phyloP scores from a whole-genome alignment of 2,797 vertebrate species.

The Pangasius larnaudii region DNA sequence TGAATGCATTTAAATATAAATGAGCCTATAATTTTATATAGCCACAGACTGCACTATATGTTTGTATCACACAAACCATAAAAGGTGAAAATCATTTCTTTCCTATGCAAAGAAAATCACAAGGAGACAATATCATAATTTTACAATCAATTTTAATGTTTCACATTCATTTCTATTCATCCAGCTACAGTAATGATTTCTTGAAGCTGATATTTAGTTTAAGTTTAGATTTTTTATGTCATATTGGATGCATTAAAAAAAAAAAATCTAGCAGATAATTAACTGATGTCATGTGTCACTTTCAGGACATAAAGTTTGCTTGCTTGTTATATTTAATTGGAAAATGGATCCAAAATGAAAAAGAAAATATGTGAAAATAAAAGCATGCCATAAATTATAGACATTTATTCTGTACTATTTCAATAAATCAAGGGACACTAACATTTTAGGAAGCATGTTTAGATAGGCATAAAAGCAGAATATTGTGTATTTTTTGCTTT shows the following conservation, averaged over 20 bases:
- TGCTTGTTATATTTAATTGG: conserved; percentile 9
- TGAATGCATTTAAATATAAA: background rate
- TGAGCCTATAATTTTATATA: conserved; percentile 20
- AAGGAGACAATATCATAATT: conserved; percentile 3
- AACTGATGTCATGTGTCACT: background rate
- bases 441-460: background rate
- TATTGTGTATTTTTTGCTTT: background rate
- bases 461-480: background rate
- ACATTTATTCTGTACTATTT: background rate
- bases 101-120: background rate
- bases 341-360: conserved; percentile 17
- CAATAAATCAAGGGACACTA: background rate
- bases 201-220: background rate
- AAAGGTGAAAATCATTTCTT: background rate
- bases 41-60: background rate
- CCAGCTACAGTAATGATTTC: background rate
- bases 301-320: conserved; percentile 4
- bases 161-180: background rate
- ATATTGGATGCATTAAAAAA: background rate
- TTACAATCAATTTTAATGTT: background rate
- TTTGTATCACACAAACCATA: background rate
- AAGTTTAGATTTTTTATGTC: background rate
- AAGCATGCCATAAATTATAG: background rate
- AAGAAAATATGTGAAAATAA: background rate
- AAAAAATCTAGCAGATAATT: background rate